Percentiles rank a stretch among this genome's conserved stretches.
phyloP scores from a whole-genome alignment of 2,113 vertebrate species.

The Centropus bengalensis region DNA sequence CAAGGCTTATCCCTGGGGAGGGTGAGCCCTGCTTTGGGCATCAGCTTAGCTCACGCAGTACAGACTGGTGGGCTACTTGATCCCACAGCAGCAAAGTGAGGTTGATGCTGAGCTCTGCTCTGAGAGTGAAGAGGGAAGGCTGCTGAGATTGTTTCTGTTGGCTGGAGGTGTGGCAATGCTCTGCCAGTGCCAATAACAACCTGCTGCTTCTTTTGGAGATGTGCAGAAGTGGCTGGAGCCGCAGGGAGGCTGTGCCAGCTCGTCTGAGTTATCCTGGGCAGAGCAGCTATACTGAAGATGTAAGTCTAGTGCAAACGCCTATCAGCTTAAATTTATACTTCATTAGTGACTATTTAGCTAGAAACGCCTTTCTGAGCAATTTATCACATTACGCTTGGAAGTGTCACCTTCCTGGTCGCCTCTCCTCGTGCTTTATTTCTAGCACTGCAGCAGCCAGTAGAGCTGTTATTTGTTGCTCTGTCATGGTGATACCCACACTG shows the following conservation, averaged over 20 bases:
- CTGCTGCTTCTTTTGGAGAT: neutral
- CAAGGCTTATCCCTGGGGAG: neutral
- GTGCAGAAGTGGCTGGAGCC: neutral
- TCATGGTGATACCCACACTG: fast-evolving
- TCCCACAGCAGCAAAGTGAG: fast-evolving
- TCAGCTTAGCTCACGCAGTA: neutral
- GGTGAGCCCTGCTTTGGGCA: fast-evolving
- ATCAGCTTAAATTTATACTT: neutral
- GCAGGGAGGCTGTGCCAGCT: neutral
- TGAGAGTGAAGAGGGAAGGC: neutral
- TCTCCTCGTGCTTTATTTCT: neutral
- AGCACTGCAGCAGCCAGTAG: neutral
- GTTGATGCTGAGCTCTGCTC: neutral
- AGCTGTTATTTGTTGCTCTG: neutral
- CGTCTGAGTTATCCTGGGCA: fast-evolving
- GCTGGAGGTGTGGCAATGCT: neutral
- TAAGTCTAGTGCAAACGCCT: neutral
- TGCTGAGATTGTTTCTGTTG: neutral
- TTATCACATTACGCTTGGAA: neutral
- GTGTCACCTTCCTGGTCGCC: neutral
- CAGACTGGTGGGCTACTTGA: neutral
- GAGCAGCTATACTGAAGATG: neutral
- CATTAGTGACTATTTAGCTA: neutral
- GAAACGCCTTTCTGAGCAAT: neutral
- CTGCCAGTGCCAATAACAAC: neutral